phyloP scores from a whole-genome alignment of 2,797 vertebrate species.

The Scarus forsteni region DNA sequence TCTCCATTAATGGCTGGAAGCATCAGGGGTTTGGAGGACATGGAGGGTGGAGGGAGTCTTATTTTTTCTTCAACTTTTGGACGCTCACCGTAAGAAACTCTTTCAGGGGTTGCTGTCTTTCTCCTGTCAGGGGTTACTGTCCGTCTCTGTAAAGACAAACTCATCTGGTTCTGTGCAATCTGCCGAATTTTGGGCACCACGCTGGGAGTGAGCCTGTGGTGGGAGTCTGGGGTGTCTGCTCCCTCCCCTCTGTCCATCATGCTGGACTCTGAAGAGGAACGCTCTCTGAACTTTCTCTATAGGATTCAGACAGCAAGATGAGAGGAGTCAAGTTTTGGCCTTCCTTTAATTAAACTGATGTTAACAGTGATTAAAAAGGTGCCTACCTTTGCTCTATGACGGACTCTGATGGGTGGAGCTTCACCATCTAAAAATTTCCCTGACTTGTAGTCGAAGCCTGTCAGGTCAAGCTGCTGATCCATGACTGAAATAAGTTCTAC shows the following conservation, averaged over 20 bases:
- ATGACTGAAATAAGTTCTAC: conserved; percentile 86
- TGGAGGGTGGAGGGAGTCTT: conserved; percentile 52
- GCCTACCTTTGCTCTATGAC: conserved; percentile 71
- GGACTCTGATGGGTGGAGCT: conserved; percentile 25
- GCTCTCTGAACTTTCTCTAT: conserved; percentile 70
- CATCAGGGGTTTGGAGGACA: conserved; percentile 35
- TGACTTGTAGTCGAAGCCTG: conserved; percentile 88
- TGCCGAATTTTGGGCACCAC: conserved; percentile 21
- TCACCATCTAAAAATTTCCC: conserved; percentile 72
- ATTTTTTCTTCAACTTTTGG: conserved; percentile 42
- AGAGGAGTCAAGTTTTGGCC: background rate
- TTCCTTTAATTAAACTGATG: background rate
- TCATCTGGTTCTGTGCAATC: conserved; percentile 4
- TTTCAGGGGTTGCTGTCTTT: background rate
- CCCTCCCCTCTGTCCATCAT: conserved; percentile 72
- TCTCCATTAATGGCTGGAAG: conserved; percentile 73
- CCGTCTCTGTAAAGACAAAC: conserved; percentile 9
- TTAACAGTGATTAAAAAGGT: background rate
- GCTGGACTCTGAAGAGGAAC: conserved; percentile 79
- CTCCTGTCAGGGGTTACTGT: conserved; percentile 6
- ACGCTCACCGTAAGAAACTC: conserved; percentile 12
- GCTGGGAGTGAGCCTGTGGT: conserved; percentile 60
- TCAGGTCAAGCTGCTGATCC: conserved; percentile 81
- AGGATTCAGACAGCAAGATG: background rate
- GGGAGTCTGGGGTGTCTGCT: conserved; percentile 72